Percentiles rank a stretch among this genome's conserved stretches.
Evolutionary conservation across 2,113 vertebrate species (phyloP).

Genomic region (Cettia cetti): DNA sequence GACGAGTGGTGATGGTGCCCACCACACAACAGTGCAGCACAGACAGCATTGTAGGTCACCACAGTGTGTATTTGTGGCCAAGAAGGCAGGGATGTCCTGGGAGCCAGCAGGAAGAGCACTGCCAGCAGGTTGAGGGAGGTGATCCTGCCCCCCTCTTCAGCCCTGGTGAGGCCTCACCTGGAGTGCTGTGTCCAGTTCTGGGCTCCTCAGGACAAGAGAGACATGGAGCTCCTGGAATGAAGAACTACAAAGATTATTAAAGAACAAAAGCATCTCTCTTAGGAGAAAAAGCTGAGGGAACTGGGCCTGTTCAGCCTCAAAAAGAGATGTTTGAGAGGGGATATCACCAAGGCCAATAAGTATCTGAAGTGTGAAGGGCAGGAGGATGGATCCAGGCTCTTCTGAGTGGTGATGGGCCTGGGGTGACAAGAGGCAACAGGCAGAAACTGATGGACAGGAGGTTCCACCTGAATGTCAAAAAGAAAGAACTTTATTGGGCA

Average conservation of each 20-base stretch:
- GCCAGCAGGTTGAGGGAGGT: fast-evolving
- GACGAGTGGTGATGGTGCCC: background rate
- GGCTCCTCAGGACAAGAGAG: background rate
- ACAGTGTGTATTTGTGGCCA: background rate
- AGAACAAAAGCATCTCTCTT: background rate
- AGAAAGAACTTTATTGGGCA: background rate
- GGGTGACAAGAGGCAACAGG: background rate
- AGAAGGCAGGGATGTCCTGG: background rate
- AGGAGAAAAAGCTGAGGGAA: background rate
- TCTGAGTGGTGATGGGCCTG: background rate
- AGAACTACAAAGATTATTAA: background rate
- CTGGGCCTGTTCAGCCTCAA: background rate
- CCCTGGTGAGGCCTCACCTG: background rate
- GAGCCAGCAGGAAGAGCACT: background rate
- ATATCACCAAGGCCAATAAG: background rate
- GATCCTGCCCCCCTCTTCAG: background rate
- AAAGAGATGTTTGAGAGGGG: background rate
- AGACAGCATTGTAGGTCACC: background rate
- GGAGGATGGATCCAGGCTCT: background rate
- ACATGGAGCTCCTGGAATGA: too few species aligned
- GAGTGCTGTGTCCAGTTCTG: too few species aligned
- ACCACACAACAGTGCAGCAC: background rate
- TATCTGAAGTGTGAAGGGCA: background rate
- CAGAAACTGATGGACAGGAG: background rate
- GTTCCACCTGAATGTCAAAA: background rate